Base-by-base conservation (phyloP, 1,140 invertebrate genomes). In the Pantala flavescens region DNA sequence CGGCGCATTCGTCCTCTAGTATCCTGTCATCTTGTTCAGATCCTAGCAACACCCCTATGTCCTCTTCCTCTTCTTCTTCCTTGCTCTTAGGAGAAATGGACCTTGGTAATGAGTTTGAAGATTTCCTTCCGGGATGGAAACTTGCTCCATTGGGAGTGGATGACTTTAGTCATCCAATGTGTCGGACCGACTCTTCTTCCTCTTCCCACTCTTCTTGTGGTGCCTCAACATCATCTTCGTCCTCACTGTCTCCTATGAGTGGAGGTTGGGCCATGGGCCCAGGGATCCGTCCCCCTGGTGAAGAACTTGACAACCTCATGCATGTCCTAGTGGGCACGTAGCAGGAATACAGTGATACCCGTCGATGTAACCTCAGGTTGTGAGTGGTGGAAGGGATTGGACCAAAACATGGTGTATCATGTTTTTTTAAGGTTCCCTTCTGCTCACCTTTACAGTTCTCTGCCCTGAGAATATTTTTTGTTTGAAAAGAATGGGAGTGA, bases 141-240 rank as follows among this genome's bases (percentile, higher is more conserved):
- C 80, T 90, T 43, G 86, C 88, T 21, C 87, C 88, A 3, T 80
- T 88, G n/a, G 87, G 85, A 77, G 86, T 87, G n/a, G 90, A 91
- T 76, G 90, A 91, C 78, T 85, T 90, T 24, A 84, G 90, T 49
- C 88, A 84, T 78, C 82, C 83, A 73, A 84, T 83, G 76, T 82
- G 81, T 63, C 74, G 75, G 14, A 75, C 76, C 3, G 74, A 75
- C 42, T 63, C 49, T 21, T 63, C 49, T 5, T 63, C 49, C 12
- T 21, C 49, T 21, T 63, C 49, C 49, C n/a, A 16, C 49, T 63
- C 49, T 21, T 63, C 49, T 16, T 63, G 49, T 63, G 49, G 49
- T 63, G 49, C 49, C 14, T 63, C 49, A 21, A 63, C 49, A 21
- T 21, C 49, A 16, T 63, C 49, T 21, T 63, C 49, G 49, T 63